Conservation (phyloP, 1,140 invertebrate species). For the Rhizoglyphus robini region DNA sequence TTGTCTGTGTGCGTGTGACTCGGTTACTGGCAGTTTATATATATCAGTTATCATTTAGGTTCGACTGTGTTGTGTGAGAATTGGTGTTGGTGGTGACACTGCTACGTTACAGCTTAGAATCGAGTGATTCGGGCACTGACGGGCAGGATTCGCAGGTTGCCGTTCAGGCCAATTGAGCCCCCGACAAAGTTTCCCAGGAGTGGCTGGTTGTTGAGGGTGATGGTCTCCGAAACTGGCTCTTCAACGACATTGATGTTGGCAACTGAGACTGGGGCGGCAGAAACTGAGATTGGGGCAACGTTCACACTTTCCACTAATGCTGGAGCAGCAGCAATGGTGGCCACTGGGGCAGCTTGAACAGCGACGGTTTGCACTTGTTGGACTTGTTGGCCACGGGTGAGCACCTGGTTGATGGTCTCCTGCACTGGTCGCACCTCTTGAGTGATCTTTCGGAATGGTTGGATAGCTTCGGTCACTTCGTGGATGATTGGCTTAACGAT, state of each 20-base stretch:
- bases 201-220: not conserved
- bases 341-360: not conserved
- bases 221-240: not conserved
- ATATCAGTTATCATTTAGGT: not conserved
- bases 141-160: not conserved
- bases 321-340: not conserved
- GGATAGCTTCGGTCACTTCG: slow-evolving; percentile 15
- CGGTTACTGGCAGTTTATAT: not conserved
- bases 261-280: not conserved
- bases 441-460: slow-evolving; percentile 16
- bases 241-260: not conserved
- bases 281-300: not conserved
- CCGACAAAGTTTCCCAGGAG: not conserved
- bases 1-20: not conserved
- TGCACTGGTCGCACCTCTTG: slow-evolving; percentile 19
- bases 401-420: slow-evolving; percentile 2
- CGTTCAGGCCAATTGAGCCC: not conserved
- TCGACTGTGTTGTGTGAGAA: too few species aligned
- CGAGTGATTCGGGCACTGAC: not conserved
- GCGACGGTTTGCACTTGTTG: slow-evolving; percentile 3
- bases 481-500: slow-evolving; percentile 20
- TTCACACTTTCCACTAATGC: not conserved
- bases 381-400: slow-evolving; percentile 8
- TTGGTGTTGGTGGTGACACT: too few species aligned
- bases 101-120: not conserved